Evolutionary conservation across 2,113 vertebrate genomes (phyloP).

Genomic region (Sigmodon hispidus): DNA sequence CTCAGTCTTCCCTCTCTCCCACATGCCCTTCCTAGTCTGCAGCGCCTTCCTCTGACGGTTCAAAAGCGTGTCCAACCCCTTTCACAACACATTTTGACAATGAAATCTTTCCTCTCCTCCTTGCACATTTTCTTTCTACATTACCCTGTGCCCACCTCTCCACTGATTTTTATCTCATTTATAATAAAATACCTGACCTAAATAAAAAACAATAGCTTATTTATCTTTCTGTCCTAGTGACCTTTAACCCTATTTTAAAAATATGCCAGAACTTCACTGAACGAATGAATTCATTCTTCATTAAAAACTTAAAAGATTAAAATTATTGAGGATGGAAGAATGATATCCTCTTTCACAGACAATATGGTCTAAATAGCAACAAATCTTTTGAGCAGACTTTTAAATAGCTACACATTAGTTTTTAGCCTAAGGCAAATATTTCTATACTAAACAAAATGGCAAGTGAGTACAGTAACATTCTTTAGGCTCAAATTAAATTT

Average conservation of each 20-base stretch:
- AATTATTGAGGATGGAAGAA: constrained; percentile 48
- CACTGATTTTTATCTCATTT: background rate
- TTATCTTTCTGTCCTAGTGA: constrained; percentile 3
- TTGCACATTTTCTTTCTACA: background rate
- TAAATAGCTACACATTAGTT: constrained; percentile 21
- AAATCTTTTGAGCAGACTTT: constrained; percentile 32
- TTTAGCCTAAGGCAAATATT: constrained; percentile 50
- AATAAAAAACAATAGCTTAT: constrained; percentile 16
- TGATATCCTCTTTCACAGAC: background rate
- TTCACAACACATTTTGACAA: constrained; percentile 7
- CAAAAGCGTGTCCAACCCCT: background rate
- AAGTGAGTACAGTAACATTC: constrained; percentile 55
- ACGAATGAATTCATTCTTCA: constrained; percentile 1
- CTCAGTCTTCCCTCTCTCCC: background rate
- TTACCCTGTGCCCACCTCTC: background rate
- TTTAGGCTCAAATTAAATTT: constrained; percentile 66
- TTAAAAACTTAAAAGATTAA: constrained; percentile 39
- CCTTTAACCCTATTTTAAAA: constrained; percentile 42
- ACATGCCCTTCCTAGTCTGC: constrained; percentile 12
- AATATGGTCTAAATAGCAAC: constrained; percentile 34
- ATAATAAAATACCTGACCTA: background rate
- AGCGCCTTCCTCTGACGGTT: constrained; percentile 9
- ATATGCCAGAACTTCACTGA: background rate
- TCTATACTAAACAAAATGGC: constrained; percentile 53
- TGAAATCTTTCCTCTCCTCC: constrained; percentile 5